Percentiles rank a stretch among this genome's conserved stretches.
These are phyloP conservation scores for Spheniscus humboldti DNA, from an alignment of 2,797 vertebrate species.

Conservation along the genomic window DNA sequence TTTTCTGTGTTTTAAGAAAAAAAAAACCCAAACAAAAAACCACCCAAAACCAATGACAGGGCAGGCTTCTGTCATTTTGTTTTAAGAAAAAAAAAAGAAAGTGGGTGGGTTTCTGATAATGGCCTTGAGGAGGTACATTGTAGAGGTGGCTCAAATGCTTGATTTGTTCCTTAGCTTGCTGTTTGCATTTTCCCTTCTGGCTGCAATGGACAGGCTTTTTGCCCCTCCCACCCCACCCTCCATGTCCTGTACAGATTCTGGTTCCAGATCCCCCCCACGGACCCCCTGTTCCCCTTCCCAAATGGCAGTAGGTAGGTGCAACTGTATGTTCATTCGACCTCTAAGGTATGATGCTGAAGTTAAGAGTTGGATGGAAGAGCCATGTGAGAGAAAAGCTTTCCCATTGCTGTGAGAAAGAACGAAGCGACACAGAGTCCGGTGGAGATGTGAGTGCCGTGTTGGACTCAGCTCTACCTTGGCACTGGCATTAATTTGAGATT, in stretches of 20 bases:
- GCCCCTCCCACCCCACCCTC: neutral
- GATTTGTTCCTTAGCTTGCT: constrained; percentile 5
- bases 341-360: constrained; percentile 67
- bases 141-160: constrained; percentile 42
- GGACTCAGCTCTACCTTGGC: constrained; percentile 72
- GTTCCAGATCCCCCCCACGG: neutral
- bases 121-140: constrained; percentile 44
- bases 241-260: neutral
- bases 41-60: neutral
- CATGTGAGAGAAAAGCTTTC: constrained; percentile 52
- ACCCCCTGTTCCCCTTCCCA: constrained; percentile 2
- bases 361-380: constrained; percentile 69
- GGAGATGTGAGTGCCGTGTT: constrained; percentile 66
- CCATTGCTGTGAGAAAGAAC: constrained; percentile 64
- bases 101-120: constrained; percentile 15
- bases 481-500: constrained; percentile 72
- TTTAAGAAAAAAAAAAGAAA: constrained; percentile 14
- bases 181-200: constrained; percentile 33
- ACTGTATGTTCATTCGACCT: constrained; percentile 27
- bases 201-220: neutral
- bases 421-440: constrained; percentile 61
- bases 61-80: neutral
- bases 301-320: constrained; percentile 33
- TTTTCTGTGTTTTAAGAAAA: neutral
- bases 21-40: neutral